Base-by-base conservation (phyloP, 2,113 vertebrate genomes). In the Pomatorhinus ruficollis region DNA sequence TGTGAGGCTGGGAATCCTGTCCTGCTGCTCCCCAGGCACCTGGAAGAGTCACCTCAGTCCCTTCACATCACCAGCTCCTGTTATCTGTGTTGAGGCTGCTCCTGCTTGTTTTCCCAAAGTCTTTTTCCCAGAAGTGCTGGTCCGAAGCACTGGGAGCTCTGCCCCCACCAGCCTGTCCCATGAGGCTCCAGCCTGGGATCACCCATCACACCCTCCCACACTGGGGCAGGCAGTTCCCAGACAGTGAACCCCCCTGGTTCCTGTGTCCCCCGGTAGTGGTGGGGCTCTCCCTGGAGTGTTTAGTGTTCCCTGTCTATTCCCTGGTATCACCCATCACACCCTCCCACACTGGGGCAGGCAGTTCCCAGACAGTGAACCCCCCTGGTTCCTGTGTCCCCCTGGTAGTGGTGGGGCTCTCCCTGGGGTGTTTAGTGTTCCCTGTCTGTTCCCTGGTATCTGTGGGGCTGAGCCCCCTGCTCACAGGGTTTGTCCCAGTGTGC, bases 181-280 rank as follows among this genome's bases (percentile, higher is more conserved):
- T 2, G 0, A 14, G 68, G 27, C n/a, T 54, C 39, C 1, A 0
- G 28, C 18, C 74, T 0, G 2, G n/a, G 20, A 4, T 40, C 0
- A 0, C 30, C 37, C 33, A 2, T 31, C 50, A 8, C 50, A 8
- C 17, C 30, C 40, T 42, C 50, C 35, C 4, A 31, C 28, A 40
- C 9, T 2, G 0, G 50, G 33, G 39, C 39, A n/a, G 37, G 39
- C 22, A 8, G 9, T 15, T 21, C 52, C 69, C 70, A 45, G 7
- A 4, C 6, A 5, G 2, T 4, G 35, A n/a, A 6, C 35, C 12
- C 63, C 30, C 14, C 25, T 56, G 21, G 30, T 30, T 28, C 56
- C 15, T n/a, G n/a, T n/a, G n/a, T n/a, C n/a, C n/a, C n/a, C n/a
- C n/a, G n/a, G n/a, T n/a, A n/a, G n/a, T n/a, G n/a, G n/a, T n/a